A percentile compares a stretch with the other conserved stretches of the same genome.
Conservation (phyloP, 2,113 vertebrate genomes). For the Microtus ochrogaster region DNA sequence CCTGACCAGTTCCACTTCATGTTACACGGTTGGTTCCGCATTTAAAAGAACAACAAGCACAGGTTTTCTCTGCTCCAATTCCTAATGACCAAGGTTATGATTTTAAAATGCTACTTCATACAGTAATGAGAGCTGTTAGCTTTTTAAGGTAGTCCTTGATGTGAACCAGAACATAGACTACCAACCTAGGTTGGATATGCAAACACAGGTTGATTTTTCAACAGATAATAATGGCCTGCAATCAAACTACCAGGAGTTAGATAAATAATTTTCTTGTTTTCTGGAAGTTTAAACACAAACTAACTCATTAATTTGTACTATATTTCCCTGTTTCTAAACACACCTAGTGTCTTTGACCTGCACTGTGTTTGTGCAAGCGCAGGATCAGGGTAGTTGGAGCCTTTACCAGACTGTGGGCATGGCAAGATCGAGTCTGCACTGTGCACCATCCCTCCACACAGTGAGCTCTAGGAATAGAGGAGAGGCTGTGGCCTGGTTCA, state of each 20-base stretch:
- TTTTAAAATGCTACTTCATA: slow-evolving; percentile 52
- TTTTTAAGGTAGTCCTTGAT: slow-evolving; percentile 41
- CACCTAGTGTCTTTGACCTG: background rate
- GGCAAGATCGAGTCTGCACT: background rate
- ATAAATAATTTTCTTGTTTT: slow-evolving; percentile 65
- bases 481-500: background rate
- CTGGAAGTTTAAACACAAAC: slow-evolving; percentile 50
- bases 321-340: slow-evolving; percentile 35
- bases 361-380: background rate
- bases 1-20: background rate
- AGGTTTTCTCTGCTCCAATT: slow-evolving; percentile 12
- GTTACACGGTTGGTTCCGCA: background rate
- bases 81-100: slow-evolving; percentile 16
- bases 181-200: slow-evolving; percentile 32
- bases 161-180: slow-evolving; percentile 51
- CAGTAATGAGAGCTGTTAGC: slow-evolving; percentile 27
- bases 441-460: background rate
- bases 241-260: slow-evolving; percentile 56
- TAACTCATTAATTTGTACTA: slow-evolving; percentile 62
- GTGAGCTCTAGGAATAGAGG: fast-evolving
- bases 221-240: slow-evolving; percentile 54
- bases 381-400: background rate
- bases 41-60: background rate
- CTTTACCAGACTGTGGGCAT: background rate
- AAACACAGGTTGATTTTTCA: slow-evolving; percentile 67